Percentiles rank a stretch among this genome's conserved stretches.
These are phyloP conservation scores for Dryobates pubescens DNA, from an alignment of 2,797 vertebrate genomes.

Conservation along the genomic window DNA sequence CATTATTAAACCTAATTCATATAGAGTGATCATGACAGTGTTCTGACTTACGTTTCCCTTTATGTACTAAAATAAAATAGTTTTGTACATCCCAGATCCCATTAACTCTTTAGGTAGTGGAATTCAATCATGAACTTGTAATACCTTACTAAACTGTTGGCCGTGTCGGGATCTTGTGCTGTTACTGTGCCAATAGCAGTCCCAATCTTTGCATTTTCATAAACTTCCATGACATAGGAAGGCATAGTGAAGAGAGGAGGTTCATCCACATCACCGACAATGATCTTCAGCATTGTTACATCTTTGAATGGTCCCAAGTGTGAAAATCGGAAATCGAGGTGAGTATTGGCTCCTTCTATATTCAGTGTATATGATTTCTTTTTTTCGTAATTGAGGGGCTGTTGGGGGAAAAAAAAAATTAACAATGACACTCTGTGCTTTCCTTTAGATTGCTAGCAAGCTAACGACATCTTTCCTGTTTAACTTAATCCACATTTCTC, in stretches of 20 bases:
- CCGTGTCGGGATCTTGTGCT: constrained; percentile 93
- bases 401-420: constrained; percentile 43
- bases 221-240: constrained; percentile 94
- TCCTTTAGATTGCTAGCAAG: background rate
- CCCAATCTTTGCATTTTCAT: constrained; percentile 89
- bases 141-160: constrained; percentile 92
- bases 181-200: constrained; percentile 89
- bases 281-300: constrained; percentile 91
- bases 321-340: constrained; percentile 91
- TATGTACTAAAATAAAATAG: background rate
- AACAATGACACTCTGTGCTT: background rate
- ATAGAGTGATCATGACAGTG: background rate
- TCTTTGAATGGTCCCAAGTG: constrained; percentile 96
- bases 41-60: background rate
- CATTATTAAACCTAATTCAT: background rate
- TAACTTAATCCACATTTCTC: background rate
- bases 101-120: background rate
- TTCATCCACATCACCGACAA: constrained; percentile 94
- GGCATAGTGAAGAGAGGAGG: constrained; percentile 93
- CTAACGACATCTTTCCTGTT: background rate
- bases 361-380: constrained; percentile 96
- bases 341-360: constrained; percentile 94
- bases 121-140: background rate
- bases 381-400: constrained; percentile 97
- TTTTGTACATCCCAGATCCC: background rate